Conservation (phyloP, 2,888 invertebrate species). For the Salticus scenicus region DNA sequence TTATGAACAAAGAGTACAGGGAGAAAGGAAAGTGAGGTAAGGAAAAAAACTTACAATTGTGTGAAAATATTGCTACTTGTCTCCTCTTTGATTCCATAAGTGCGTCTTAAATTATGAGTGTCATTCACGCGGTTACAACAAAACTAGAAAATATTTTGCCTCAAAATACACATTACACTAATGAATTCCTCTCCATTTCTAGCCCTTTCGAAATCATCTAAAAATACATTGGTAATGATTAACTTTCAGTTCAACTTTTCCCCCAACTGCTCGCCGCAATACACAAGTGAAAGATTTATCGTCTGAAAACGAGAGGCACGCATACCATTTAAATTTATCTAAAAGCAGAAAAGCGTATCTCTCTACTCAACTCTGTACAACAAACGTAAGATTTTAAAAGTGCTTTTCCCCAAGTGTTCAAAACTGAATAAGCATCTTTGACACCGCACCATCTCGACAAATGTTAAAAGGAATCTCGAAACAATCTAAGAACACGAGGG, state of each 20-base stretch:
- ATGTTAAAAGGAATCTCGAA: slow-evolving; percentile 20
- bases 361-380: neutral
- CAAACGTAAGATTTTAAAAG: neutral
- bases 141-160: neutral
- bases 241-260: slow-evolving; percentile 12
- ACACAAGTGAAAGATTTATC: slow-evolving; percentile 11
- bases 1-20: too few species aligned
- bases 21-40: too few species aligned
- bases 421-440: slow-evolving; percentile 12
- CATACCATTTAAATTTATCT: slow-evolving; percentile 13
- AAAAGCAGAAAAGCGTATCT: neutral
- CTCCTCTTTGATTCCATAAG: neutral
- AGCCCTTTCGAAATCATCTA: neutral
- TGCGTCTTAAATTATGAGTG: neutral
- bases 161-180: neutral
- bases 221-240: slow-evolving; percentile 12
- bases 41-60: too few species aligned
- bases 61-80: neutral
- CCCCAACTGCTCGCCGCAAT: neutral
- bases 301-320: neutral
- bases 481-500: slow-evolving; percentile 3
- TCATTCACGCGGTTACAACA: neutral
- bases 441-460: slow-evolving; percentile 19
- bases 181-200: neutral
- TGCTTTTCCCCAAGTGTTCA: neutral